Evolutionary conservation across 2,113 vertebrate species (phyloP).

Genomic region (Oenanthe oenanthe): DNA sequence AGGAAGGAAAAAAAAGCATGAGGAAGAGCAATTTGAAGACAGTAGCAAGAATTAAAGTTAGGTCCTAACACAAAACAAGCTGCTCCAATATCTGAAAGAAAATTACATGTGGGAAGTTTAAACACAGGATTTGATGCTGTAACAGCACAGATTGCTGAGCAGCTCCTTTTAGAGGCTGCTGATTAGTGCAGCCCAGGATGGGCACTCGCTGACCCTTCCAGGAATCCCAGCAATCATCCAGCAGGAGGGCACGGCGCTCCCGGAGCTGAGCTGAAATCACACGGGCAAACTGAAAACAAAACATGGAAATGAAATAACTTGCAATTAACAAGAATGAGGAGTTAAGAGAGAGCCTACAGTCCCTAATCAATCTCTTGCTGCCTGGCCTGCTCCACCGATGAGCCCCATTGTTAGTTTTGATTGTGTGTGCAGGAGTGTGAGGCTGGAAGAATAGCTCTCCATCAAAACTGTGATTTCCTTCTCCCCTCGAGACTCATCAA

Average conservation of each 20-base stretch:
- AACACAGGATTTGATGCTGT: neutral
- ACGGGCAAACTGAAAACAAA: neutral
- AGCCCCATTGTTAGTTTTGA: slow-evolving; percentile 60
- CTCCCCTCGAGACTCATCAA: slow-evolving; percentile 8
- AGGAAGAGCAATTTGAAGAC: neutral
- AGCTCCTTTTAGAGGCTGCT: neutral
- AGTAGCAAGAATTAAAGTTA: neutral
- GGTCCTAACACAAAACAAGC: neutral
- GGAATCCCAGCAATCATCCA: neutral
- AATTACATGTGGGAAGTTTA: neutral
- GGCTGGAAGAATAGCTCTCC: slow-evolving; percentile 28
- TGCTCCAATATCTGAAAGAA: neutral
- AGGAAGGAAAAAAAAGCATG: neutral
- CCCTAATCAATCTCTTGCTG: slow-evolving; percentile 54
- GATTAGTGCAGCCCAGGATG: neutral
- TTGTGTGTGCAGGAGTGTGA: slow-evolving; percentile 16
- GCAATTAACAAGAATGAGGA: slow-evolving; percentile 62
- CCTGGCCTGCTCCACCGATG: slow-evolving; percentile 11
- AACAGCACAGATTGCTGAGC: neutral
- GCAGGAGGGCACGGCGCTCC: neutral
- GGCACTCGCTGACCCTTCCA: slow-evolving; percentile 11
- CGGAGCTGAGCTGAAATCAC: neutral
- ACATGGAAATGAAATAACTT: slow-evolving; percentile 34
- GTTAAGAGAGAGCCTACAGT: slow-evolving; percentile 23
- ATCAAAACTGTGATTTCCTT: slow-evolving; percentile 7